Conservation (phyloP, 2,888 invertebrate genomes). For the Kryphioiulus occultus region DNA sequence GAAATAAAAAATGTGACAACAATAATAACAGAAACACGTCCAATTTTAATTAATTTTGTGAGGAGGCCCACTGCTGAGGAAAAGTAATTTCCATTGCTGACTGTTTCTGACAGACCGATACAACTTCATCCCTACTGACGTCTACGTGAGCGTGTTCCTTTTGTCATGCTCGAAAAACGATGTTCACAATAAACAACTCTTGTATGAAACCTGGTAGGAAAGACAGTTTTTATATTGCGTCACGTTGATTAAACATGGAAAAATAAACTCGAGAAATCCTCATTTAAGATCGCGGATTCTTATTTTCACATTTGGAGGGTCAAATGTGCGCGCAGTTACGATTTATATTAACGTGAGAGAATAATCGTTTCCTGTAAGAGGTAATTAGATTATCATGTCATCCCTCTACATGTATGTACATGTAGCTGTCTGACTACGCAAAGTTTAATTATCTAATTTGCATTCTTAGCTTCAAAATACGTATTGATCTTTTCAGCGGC, state of each 20-base stretch:
- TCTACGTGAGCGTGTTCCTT: too few relatives aligned
- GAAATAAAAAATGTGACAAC: not conserved
- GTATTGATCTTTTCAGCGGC: not conserved
- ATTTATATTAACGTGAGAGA: not conserved
- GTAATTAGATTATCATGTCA: conserved; percentile 12
- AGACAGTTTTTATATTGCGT: not conserved
- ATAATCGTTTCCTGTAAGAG: not conserved
- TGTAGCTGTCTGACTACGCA: not conserved
- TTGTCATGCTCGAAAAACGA: too few relatives aligned
- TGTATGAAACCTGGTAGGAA: too few relatives aligned
- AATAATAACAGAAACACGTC: not conserved
- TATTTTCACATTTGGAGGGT: not conserved
- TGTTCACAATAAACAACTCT: too few relatives aligned
- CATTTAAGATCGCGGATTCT: not conserved
- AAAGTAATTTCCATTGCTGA: not conserved
- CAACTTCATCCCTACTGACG: too few relatives aligned
- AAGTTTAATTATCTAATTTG: not conserved
- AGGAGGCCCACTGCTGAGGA: not conserved
- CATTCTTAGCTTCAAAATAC: not conserved
- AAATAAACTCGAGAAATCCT: not conserved
- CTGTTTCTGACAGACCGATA: not conserved
- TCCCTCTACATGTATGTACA: not conserved
- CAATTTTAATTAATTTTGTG: not conserved
- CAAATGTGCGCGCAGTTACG: not conserved
- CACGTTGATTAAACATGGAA: not conserved